phyloP scores from a whole-genome alignment of 92 coral and sea anemone species.

The Actinernus sp. region DNA sequence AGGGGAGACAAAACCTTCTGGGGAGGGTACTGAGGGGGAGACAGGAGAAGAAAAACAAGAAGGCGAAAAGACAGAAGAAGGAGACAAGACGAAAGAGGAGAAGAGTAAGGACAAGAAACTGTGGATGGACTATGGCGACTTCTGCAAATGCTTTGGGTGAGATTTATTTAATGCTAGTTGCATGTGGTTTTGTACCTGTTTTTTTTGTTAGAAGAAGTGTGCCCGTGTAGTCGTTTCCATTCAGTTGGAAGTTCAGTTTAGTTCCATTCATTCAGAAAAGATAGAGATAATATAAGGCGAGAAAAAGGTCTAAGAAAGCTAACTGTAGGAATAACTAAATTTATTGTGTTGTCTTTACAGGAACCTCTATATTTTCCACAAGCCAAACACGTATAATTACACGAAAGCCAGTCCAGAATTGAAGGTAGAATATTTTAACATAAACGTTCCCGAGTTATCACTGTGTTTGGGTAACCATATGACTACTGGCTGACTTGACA shows the following conservation, averaged over 20 bases:
- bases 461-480: too few relatives aligned
- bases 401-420: conserved; percentile 80
- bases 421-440: conserved; percentile 72
- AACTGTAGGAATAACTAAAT: too few relatives aligned
- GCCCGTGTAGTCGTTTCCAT: too few relatives aligned
- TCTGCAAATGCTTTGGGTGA: conserved; percentile 97
- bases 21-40: conserved; percentile 75
- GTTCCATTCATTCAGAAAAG: too few relatives aligned
- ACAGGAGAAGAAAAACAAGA: conserved; percentile 79
- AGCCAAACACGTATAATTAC: conserved; percentile 86
- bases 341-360: too few relatives aligned
- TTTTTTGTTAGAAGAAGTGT: neutral
- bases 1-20: conserved; percentile 49
- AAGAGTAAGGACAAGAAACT: conserved; percentile 83
- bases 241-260: too few relatives aligned
- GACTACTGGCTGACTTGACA: too few relatives aligned
- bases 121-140: conserved; percentile 99
- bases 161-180: neutral
- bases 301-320: too few relatives aligned
- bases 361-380: conserved; percentile 90
- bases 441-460: too few relatives aligned
- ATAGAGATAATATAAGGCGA: too few relatives aligned
- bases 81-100: conserved; percentile 55
- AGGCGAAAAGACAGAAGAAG: conserved; percentile 76
- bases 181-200: too few relatives aligned